These are phyloP conservation scores for Drosophila virilis DNA, from an alignment of 1,140 invertebrate species.

Conservation along the genomic window DNA sequence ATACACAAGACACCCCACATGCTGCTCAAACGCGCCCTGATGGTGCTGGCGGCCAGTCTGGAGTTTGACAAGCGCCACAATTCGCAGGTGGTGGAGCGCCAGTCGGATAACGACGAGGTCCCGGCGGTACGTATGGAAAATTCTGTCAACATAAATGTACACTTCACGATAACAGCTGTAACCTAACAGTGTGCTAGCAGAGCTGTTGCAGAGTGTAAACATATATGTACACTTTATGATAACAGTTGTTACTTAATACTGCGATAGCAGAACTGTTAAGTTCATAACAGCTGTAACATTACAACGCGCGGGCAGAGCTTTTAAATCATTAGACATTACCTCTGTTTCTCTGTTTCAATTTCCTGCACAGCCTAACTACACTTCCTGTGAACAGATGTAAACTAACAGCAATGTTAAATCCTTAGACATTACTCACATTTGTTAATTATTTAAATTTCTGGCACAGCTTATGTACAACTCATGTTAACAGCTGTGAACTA, in stretches of 20 bases:
- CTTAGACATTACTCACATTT: no score
- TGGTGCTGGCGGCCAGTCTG: conserved; percentile 97
- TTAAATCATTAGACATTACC: no score
- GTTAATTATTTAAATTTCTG: no score
- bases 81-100: conserved; percentile 95
- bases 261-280: neutral
- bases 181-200: neutral
- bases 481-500: no score
- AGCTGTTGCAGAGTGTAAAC: conserved; percentile 1
- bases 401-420: no score
- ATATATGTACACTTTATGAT: no score
- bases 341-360: neutral
- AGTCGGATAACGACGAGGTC: conserved; percentile 97
- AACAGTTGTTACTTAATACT: no score
- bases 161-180: no score
- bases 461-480: no score
- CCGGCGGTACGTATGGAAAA: conserved; percentile 89
- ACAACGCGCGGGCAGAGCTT: neutral
- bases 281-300: neutral
- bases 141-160: neutral
- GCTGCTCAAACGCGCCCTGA: conserved; percentile 96
- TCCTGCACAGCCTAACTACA: conserved; percentile 84
- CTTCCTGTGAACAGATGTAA: no score
- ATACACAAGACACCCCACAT: conserved; percentile 98
- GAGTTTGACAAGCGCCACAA: conserved; percentile 98